Conservation (phyloP, 2,797 vertebrate species). For the Chromis chromis region DNA sequence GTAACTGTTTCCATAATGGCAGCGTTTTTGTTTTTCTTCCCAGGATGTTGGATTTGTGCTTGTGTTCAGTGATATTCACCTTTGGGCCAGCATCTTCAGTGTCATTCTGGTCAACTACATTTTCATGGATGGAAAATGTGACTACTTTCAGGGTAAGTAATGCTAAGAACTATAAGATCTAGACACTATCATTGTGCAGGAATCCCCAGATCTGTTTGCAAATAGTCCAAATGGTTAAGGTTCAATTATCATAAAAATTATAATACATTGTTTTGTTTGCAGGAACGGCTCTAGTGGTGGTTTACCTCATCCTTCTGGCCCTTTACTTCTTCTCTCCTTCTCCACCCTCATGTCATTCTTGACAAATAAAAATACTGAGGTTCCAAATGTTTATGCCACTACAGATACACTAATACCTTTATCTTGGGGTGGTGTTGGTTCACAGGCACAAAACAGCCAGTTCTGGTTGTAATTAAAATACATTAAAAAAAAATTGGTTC, state of each 20-base stretch:
- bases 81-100: slow-evolving; percentile 92
- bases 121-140: slow-evolving; percentile 94
- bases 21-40: fast-evolving
- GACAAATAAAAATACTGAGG: background rate
- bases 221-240: background rate
- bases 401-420: background rate
- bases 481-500: too few relatives aligned
- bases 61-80: slow-evolving; percentile 89
- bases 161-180: background rate
- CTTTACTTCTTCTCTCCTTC: slow-evolving; percentile 89
- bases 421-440: background rate
- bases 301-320: slow-evolving; percentile 89
- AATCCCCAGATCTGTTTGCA: too few relatives aligned
- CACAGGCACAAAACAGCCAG: slow-evolving; percentile 1
- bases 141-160: slow-evolving; percentile 91
- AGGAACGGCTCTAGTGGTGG: slow-evolving; percentile 89
- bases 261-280: slow-evolving; percentile 33
- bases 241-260: background rate
- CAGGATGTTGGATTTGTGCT: slow-evolving; percentile 89
- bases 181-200: too few relatives aligned
- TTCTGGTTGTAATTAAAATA: too few relatives aligned
- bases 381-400: background rate
- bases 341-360: slow-evolving; percentile 83
- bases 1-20: background rate
- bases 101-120: slow-evolving; percentile 90